Conservation (phyloP, 1,140 invertebrate genomes). For the Pachypsylla venusta region DNA sequence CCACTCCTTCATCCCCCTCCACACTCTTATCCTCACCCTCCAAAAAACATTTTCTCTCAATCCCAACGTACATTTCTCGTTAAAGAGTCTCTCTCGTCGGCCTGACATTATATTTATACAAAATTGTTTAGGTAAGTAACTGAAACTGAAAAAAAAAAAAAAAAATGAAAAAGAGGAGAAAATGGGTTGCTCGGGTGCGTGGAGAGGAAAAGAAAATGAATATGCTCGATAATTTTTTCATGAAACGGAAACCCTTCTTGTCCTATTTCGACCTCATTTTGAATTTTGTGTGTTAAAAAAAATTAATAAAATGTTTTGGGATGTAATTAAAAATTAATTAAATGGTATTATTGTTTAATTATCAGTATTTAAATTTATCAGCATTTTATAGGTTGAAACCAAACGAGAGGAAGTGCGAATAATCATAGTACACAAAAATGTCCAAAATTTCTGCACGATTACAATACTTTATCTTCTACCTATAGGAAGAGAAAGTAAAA, state of each 20-base stretch:
- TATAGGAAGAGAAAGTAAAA: too few species aligned
- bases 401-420: too few species aligned
- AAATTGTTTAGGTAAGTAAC: conserved; percentile 2
- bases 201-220: conserved; percentile 1
- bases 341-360: too few species aligned
- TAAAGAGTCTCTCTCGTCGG: neutral
- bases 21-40: neutral
- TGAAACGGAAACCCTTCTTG: neutral
- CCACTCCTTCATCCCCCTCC: neutral
- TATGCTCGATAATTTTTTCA: conserved; percentile 8
- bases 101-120: neutral
- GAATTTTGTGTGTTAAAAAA: too few species aligned
- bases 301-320: too few species aligned
- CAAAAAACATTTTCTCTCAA: neutral
- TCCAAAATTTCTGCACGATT: too few species aligned
- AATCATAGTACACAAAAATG: too few species aligned
- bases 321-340: too few species aligned
- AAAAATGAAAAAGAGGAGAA: neutral
- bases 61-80: neutral
- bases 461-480: too few species aligned
- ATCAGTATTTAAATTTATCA: too few species aligned
- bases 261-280: too few species aligned
- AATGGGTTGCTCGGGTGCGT: neutral
- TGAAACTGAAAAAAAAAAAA: neutral
- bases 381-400: too few species aligned